Conservation (phyloP, 2,888 invertebrate species). For the Odontocerum albicorne region DNA sequence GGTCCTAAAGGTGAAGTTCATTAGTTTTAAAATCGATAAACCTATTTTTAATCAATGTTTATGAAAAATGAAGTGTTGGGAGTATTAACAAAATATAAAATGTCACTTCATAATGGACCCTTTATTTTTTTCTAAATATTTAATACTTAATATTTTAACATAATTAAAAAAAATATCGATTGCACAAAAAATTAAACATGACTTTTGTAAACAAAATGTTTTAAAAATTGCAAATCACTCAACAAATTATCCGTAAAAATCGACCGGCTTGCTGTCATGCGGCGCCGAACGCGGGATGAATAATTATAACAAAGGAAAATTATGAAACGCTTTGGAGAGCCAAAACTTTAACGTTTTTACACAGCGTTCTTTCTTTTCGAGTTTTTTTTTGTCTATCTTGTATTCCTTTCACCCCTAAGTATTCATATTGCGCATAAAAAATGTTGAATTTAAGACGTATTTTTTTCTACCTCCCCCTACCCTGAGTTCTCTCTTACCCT, state of each 20-base stretch:
- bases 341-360: slow-evolving; percentile 25
- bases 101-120: too few species aligned
- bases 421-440: slow-evolving; percentile 36
- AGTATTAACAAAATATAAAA: too few species aligned
- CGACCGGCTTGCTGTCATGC: slow-evolving; percentile 3
- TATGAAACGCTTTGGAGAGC: slow-evolving; percentile 24
- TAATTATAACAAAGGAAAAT: slow-evolving; percentile 33
- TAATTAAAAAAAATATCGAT: too few species aligned
- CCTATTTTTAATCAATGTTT: too few species aligned
- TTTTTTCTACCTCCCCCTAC: slow-evolving; percentile 25
- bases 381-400: slow-evolving; percentile 21
- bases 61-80: too few species aligned
- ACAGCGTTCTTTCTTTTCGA: slow-evolving; percentile 15
- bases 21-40: too few species aligned
- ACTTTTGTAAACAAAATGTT: slow-evolving; percentile 4
- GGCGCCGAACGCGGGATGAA: slow-evolving; percentile 19
- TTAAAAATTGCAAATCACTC: slow-evolving; percentile 27
- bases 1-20: too few species aligned
- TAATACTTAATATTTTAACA: too few species aligned
- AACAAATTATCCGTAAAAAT: slow-evolving; percentile 23
- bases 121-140: too few species aligned
- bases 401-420: slow-evolving; percentile 34
- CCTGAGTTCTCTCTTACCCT: slow-evolving; percentile 29
- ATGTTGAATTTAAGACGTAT: slow-evolving; percentile 35
- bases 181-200: slow-evolving; percentile 26